Evolutionary conservation across 1,140 invertebrate species (phyloP), one percentile per base, ranked within the genome.

Genomic region (Pseudomyrmex sp.): DNA sequence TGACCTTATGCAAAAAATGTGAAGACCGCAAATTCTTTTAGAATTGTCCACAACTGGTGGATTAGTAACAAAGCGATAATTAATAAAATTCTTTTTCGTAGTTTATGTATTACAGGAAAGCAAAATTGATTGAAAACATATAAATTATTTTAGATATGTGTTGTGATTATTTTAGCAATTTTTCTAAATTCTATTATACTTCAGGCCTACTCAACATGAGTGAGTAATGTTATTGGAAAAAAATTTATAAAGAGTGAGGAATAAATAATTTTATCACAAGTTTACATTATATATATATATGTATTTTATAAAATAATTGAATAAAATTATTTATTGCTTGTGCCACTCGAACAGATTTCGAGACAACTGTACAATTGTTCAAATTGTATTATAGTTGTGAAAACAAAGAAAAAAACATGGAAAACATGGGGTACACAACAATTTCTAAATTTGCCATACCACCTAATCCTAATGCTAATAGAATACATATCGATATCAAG

Each of bases 401-500:
- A 48, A 70, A 46, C 68, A 35, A 73, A 68, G 63, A 44, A 73
- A 73, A 46, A 68, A n/a, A 35, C 69, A 61, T 68, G 65, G 61
- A 59, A 85, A 74, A 87, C 62, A 80, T 90, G 89, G 85, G 86
- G 35, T 35, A 35, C 35, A 35, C 35, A 92, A 92, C 90, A 90
- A 90, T 83, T 87, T 88, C 82, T 85, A 88, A 90, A 92, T 91
- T 90, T 82, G 83, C 75, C 85, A 85, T 77, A 90, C 90, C 87
- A 86, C 90, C 84, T 93, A 94, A 88, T 91, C 88, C 90, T 90
- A 35, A 35, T 35, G 91, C 89, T 92, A 89, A 93, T 94, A 93
- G 92, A 79, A 93, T 92, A 94, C 93, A 94, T 94, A 94, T 94
- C 93, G 92, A 92, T 88, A 90, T 91, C 86, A 91, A 86, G 89